Base-by-base conservation (phyloP, 1,140 invertebrate genomes). In the Lasaia peninsularis region DNA sequence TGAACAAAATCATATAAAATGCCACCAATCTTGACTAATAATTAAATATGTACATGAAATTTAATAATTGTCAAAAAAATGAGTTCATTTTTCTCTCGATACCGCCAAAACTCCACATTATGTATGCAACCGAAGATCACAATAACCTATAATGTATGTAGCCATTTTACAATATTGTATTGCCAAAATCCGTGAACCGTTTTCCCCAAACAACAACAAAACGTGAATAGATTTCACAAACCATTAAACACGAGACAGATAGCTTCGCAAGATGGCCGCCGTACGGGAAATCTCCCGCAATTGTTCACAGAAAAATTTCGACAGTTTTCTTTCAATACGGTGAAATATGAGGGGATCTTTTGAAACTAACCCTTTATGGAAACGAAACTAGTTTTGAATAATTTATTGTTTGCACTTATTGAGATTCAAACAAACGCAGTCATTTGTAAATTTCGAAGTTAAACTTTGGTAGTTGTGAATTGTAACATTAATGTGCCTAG, bases 181-280 rank as follows among this genome's bases (percentile, higher is more conserved):
- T 20, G 37, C 18, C 37, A 44, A 44, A 44, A 20, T 44, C 18
- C 18, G 37, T 44, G 16, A 44, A 44, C 18, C 10, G 18, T 73
- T 80, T 73, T 72, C 71, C 71, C 62, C 70, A 71, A 69, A 58
- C 59, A 49, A 58, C 59, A 49, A 40, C 52, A 58, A 61, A 62
- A 61, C 52, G 58, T 73, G 83, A 80, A 87, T 87, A 82, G 71
- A 87, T 85, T 85, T 79, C 69, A 72, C 73, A 64, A 69, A 68
- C 81, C 81, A 85, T 87, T 87, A 80, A 73, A 71, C 69, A 31
- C 52, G 71, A 85, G 84, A 87, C 76, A 79, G 75, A 87, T 85
- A 50, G 75, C 63, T 57, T 57, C 32, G 66, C 81, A 87, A 87
- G 75, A 85, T 85, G 81, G 84, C 80, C 65, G 73, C 58, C 69